Evolutionary conservation across 2,888 invertebrate genomes (phyloP).

Genomic region (Entomobrya multifasciata): DNA sequence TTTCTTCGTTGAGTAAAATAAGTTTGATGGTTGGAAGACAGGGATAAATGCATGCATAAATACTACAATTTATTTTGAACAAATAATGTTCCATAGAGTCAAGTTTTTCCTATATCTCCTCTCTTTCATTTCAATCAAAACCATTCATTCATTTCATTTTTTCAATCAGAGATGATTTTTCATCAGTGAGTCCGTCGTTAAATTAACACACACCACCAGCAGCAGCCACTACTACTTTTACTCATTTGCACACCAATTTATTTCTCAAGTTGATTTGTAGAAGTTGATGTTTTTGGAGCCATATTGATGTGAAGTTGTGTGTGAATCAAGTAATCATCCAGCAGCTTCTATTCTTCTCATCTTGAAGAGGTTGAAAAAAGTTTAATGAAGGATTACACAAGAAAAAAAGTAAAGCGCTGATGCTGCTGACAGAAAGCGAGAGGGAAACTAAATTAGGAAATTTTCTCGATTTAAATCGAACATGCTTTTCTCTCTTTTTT

Average conservation of each 20-base stretch:
- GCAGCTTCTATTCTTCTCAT: neutral
- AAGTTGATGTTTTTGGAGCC: no score
- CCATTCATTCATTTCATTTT: neutral
- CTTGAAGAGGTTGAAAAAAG: conserved; percentile 14
- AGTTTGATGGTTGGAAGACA: neutral
- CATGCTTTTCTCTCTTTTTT: neutral
- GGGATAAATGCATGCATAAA: neutral
- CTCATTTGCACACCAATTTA: conserved; percentile 30
- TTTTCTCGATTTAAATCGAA: conserved; percentile 17
- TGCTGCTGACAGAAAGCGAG: neutral
- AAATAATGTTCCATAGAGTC: neutral
- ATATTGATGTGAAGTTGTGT: neutral
- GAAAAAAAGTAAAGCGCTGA: neutral
- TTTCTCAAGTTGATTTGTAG: conserved; percentile 29
- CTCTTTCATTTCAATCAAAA: conserved; percentile 13
- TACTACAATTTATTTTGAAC: neutral
- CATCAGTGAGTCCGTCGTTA: neutral
- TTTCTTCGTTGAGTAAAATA: neutral
- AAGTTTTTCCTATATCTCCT: neutral
- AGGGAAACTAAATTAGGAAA: conserved; percentile 3
- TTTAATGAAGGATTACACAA: conserved; percentile 52
- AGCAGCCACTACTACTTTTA: neutral
- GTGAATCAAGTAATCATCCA: neutral
- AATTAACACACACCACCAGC: neutral
- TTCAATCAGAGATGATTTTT: neutral